Evolutionary conservation across 1,140 invertebrate genomes (phyloP), one percentile per base, ranked within the genome.

Genomic region (Bombus picipes): DNA sequence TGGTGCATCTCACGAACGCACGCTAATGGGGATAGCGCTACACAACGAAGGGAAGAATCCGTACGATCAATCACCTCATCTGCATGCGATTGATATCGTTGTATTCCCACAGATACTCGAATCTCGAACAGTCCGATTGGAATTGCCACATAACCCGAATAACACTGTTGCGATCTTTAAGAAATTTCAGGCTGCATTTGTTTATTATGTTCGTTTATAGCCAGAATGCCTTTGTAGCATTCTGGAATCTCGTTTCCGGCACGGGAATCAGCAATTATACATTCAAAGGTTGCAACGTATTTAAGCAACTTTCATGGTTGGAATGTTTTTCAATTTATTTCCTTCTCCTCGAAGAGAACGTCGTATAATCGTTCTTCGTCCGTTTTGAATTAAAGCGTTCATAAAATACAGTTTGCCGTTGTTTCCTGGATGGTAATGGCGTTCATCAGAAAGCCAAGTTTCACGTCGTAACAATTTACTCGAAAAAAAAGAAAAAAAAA

Each of bases 351-450:
- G 22, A 32, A 9, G 22, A 28, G n/a, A 9, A 32, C 6, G 25
- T 9, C 18, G 12, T 32, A n/a, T 76, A 77, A 77, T 34, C 34
- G n/a, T 62, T 39, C 72, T 22, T 25, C 37, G 53, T 12, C 34
- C 47, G 37, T 47, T 22, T 28, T 34, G 34, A 77, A 70, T 84
- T 84, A 84, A 84, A 84, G 28, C 43, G 73, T 68, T 70, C 32
- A 12, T 77, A 59, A 70, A 57, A 68, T 22, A 73, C n/a, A 37
- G 32, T 77, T 77, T 62, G 18, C 22, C 39, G 9, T n/a, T 47
- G 57, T 68, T 53, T 47, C 22, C 34, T 10, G 25, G 71, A 32
- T 41, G 28, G 25, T 71, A 59, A 78, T 71, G 65, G 75, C 2
- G 8, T 37, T 43, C 43, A 3, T 65, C 41, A 34, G 22, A 34